Conservation (phyloP, 2,888 invertebrate genomes). For the Tenthredo mesomela region DNA sequence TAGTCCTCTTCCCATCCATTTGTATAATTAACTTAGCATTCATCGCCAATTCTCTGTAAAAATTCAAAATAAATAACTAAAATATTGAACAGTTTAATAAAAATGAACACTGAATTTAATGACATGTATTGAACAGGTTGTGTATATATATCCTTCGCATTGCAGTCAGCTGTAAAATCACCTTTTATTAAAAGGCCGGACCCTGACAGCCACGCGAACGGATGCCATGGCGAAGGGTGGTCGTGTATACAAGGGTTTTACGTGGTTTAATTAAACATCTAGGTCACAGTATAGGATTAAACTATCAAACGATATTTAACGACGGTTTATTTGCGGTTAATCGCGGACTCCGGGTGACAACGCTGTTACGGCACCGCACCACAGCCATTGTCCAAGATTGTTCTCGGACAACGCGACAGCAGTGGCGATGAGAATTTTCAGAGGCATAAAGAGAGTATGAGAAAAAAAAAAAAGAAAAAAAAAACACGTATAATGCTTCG, state of each 20-base stretch:
- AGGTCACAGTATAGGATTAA: not conserved
- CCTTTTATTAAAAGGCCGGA: constrained; percentile 95
- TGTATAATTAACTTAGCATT: constrained; percentile 90
- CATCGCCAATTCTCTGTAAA: constrained; percentile 91
- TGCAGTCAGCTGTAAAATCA: constrained; percentile 72
- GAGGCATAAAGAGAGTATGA: not conserved
- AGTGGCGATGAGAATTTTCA: constrained; percentile 29
- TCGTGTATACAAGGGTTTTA: not conserved
- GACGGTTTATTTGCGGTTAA: not conserved
- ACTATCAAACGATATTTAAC: not conserved
- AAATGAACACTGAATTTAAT: constrained; percentile 7
- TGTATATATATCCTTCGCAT: not conserved
- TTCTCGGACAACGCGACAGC: constrained; percentile 45
- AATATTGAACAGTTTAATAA: constrained; percentile 38
- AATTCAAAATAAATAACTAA: constrained; percentile 53
- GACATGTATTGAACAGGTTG: constrained; percentile 57
- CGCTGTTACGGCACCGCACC: constrained; percentile 39
- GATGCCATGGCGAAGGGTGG: constrained; percentile 85
- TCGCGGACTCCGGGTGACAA: constrained; percentile 24
- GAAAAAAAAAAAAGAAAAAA: not conserved
- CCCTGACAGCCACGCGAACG: constrained; percentile 94
- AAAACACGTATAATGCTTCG: not conserved
- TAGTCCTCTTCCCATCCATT: constrained; percentile 92
- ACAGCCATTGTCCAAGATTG: constrained; percentile 51
- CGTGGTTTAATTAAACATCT: not conserved